Conservation (phyloP, 1,140 invertebrate species). For the Aphelinus atriplicis region DNA sequence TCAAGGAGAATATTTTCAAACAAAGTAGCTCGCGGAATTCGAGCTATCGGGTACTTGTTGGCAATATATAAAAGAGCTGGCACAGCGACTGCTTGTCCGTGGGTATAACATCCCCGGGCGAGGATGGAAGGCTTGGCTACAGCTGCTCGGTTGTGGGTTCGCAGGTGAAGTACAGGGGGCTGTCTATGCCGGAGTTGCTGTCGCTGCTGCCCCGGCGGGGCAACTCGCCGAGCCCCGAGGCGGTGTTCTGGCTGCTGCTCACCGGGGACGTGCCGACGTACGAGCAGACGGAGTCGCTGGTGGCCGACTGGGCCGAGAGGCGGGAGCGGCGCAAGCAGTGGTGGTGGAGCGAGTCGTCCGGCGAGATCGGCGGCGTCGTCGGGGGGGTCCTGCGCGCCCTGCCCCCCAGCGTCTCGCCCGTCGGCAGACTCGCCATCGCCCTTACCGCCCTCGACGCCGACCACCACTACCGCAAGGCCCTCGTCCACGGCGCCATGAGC, state of each 20-base stretch:
- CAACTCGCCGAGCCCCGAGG: conserved; percentile 51
- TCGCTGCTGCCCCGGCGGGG: conserved; percentile 49
- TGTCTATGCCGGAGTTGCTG: conserved; percentile 52
- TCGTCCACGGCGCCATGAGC: conserved; percentile 38
- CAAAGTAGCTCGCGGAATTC: no score
- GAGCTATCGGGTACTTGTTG: no score
- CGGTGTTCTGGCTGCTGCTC: conserved; percentile 55
- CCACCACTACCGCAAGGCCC: conserved; percentile 38
- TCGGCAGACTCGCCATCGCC: conserved; percentile 47
- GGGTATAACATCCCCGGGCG: no score
- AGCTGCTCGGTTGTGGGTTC: not conserved
- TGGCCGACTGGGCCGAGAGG: conserved; percentile 50
- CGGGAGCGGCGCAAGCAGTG: conserved; percentile 47
- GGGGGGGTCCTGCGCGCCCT: conserved; percentile 45
- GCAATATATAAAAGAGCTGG: no score
- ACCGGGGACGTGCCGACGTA: conserved; percentile 55
- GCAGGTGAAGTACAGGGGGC: conserved; percentile 51
- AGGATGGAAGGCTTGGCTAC: no score
- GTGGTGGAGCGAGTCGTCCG: conserved; percentile 48
- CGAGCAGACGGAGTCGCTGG: conserved; percentile 51
- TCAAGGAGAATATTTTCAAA: no score
- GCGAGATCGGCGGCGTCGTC: conserved; percentile 47
- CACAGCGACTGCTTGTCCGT: no score
- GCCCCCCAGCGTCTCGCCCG: conserved; percentile 46
- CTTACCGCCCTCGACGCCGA: conserved; percentile 48